A percentile compares a stretch with the other conserved stretches of the same genome.
These are phyloP conservation scores for Tachina lurida DNA, from an alignment of 2,888 invertebrate species.

Conservation along the genomic window DNA sequence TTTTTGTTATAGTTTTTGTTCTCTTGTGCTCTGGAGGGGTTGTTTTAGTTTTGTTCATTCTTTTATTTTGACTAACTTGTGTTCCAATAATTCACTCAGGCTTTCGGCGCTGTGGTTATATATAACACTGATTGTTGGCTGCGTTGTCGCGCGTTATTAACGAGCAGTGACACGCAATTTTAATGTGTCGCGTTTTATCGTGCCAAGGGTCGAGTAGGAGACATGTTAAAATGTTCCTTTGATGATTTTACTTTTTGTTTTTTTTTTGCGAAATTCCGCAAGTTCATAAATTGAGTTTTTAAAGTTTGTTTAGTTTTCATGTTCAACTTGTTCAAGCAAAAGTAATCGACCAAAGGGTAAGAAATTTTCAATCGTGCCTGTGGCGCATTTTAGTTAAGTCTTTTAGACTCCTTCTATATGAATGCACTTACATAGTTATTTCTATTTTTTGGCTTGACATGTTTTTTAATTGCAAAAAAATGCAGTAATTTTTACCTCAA, in stretches of 20 bases:
- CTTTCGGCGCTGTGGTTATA: slow-evolving; percentile 66
- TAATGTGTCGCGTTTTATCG: slow-evolving; percentile 70
- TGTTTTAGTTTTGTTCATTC: neutral
- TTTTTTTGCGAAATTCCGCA: slow-evolving; percentile 62
- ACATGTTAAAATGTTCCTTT: slow-evolving; percentile 60
- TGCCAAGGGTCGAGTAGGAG: slow-evolving; percentile 67
- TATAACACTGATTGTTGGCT: slow-evolving; percentile 68
- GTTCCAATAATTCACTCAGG: slow-evolving; percentile 71
- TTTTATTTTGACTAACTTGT: slow-evolving; percentile 64
- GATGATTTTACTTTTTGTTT: slow-evolving; percentile 21
- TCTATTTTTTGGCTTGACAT: slow-evolving; percentile 58
- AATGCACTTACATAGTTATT: slow-evolving; percentile 32
- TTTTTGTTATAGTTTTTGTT: slow-evolving; percentile 31
- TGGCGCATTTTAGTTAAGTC: slow-evolving; percentile 60
- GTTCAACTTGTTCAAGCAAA: slow-evolving; percentile 61
- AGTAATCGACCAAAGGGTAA: slow-evolving; percentile 27
- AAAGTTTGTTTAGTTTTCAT: slow-evolving; percentile 65
- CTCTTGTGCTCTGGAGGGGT: neutral
- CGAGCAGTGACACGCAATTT: slow-evolving; percentile 73
- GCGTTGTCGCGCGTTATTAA: slow-evolving; percentile 73
- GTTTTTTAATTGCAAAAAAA: slow-evolving; percentile 70
- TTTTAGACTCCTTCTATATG: slow-evolving; percentile 43
- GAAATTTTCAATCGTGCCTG: slow-evolving; percentile 50
- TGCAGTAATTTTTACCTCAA: slow-evolving; percentile 65
- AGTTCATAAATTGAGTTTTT: slow-evolving; percentile 72